Percentiles rank a stretch among this genome's conserved stretches.
These are phyloP conservation scores for Cinara cedri DNA, from an alignment of 2,888 invertebrate species.

Conservation along the genomic window DNA sequence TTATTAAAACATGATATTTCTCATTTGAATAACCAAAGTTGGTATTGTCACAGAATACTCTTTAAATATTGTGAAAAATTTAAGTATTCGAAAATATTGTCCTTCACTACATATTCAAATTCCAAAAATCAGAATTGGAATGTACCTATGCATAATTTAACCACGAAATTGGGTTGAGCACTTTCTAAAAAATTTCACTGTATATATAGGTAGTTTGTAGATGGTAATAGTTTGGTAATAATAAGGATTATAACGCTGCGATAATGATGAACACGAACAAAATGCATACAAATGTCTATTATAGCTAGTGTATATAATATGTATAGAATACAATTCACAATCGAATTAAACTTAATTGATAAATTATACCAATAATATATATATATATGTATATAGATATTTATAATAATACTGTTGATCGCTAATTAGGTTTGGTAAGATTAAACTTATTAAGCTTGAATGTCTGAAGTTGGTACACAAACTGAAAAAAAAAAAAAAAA, in stretches of 20 bases:
- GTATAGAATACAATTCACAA: background rate
- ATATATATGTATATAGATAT: background rate
- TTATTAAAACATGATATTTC: too few relatives aligned
- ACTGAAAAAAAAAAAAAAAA: conserved; percentile 24
- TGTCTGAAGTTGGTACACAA: background rate
- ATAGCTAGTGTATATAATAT: background rate
- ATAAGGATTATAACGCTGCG: background rate
- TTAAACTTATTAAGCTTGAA: conserved; percentile 13
- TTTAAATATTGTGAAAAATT: too few relatives aligned
- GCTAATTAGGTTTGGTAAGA: background rate
- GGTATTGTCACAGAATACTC: too few relatives aligned
- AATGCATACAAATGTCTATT: background rate
- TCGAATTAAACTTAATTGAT: background rate
- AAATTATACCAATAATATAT: too few relatives aligned
- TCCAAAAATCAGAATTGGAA: too few relatives aligned
- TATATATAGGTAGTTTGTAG: too few relatives aligned
- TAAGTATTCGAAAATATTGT: too few relatives aligned
- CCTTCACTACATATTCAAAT: too few relatives aligned
- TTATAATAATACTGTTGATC: conserved; percentile 34
- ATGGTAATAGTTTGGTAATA: background rate
- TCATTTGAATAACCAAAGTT: too few relatives aligned
- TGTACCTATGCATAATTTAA: too few relatives aligned
- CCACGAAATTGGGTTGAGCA: too few relatives aligned
- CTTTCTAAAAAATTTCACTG: too few relatives aligned
- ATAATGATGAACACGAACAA: background rate